Percentiles rank a stretch among this genome's conserved stretches.
These are phyloP conservation scores for Hassar affinis DNA, from an alignment of 2,113 vertebrate genomes.

Conservation along the genomic window DNA sequence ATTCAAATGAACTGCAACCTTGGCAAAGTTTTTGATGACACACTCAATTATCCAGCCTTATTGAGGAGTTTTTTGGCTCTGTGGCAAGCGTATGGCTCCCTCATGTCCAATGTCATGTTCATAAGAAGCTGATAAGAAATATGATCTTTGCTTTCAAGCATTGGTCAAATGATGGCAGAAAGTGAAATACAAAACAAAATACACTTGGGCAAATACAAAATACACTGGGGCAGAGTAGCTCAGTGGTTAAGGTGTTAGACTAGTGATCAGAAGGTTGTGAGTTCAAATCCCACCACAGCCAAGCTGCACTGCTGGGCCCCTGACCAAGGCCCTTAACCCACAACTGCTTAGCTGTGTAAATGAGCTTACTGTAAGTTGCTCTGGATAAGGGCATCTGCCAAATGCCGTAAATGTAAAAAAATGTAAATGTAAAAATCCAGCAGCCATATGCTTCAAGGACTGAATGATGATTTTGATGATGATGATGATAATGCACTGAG, in stretches of 20 bases:
- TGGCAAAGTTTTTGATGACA: slow-evolving; percentile 27
- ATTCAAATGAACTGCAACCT: slow-evolving; percentile 16
- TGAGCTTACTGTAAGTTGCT: too few relatives aligned
- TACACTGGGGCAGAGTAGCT: too few relatives aligned
- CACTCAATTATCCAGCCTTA: slow-evolving; percentile 26
- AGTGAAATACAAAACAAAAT: neutral
- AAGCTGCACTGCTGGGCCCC: too few relatives aligned
- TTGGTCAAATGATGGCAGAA: neutral
- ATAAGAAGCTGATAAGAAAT: slow-evolving; percentile 1
- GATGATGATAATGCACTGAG: neutral
- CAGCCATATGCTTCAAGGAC: neutral
- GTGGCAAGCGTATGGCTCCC: slow-evolving; percentile 20
- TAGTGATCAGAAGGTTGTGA: too few relatives aligned
- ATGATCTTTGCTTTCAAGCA: neutral
- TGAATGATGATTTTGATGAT: neutral
- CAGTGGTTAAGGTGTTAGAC: too few relatives aligned
- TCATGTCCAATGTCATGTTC: neutral
- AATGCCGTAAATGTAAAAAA: too few relatives aligned
- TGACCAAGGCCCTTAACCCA: too few relatives aligned
- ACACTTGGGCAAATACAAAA: too few relatives aligned
- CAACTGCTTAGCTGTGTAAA: too few relatives aligned
- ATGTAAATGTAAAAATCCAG: too few relatives aligned
- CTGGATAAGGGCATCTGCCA: too few relatives aligned
- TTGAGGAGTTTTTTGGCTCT: slow-evolving; percentile 15
- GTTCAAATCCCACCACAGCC: too few relatives aligned